Base-by-base conservation (phyloP, 2,113 vertebrate species). In the Peromyscus californicus region DNA sequence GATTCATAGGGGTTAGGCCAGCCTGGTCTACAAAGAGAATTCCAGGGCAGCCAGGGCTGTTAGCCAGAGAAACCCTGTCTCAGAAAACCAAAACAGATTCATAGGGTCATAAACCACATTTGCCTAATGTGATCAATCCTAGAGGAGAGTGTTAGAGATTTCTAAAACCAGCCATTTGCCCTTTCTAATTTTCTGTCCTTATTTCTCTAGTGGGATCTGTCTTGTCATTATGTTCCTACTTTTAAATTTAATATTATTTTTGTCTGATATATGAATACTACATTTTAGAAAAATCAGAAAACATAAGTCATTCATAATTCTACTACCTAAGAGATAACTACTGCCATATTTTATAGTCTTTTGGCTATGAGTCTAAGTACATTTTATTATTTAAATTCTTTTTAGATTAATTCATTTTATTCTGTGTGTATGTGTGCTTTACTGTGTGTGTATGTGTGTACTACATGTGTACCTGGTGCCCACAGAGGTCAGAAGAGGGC, bases 161-260 rank as follows among this genome's bases (percentile, higher is more conserved):
- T 86, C 69, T 74, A 82, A 83, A 90, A 51, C 59, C 36, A 54
- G 86, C 5, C 57, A 74, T 94, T 95, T 90, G 26, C 31, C 76
- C 83, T 96, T 88, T 76, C 13, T 86, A 29, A 89, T 92, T 82
- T 92, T 82, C 17, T 17, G 70, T 42, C 21, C 8, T 22, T 85
- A 8, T 51, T 9, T 78, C n/a, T 87, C 39, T 65, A 85, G 59
- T 45, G 59, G 39, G 39, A 26, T 65, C 83, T 84, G 15, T 65
- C 83, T 85, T 85, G 26, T 85, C 26, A 29, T 31, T 65, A 13
- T 70, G 45, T 69, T 36, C 17, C 31, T 69, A 87, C 63, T 96
- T 92, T 78, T 74, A 82, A 93, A 91, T 87, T 26, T 74, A 51
- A 16, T 95, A 39, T 70, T 79, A 19, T 5, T 78, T 96, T 96